Conservation (phyloP, 2,797 vertebrate genomes). For the Urosaurus nigricauda region DNA sequence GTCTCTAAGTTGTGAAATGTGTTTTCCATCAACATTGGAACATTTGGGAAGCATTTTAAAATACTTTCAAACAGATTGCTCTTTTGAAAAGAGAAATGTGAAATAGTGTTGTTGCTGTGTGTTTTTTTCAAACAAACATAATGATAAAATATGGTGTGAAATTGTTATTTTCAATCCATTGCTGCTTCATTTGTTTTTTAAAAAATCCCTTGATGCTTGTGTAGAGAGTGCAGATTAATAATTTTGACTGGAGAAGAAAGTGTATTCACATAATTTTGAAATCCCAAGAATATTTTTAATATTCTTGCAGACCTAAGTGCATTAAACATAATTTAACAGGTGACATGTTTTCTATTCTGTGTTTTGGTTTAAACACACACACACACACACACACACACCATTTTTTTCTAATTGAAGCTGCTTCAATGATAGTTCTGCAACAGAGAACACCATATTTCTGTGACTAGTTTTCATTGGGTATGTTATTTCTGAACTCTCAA, state of each 20-base stretch:
- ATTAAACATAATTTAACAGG: conserved; percentile 12
- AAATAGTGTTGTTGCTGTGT: background rate
- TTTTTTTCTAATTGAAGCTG: conserved; percentile 27
- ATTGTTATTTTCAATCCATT: background rate
- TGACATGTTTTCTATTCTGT: conserved; percentile 34
- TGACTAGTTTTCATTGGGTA: background rate
- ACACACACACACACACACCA: background rate
- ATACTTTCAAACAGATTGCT: conserved; percentile 42
- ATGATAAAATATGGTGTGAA: background rate
- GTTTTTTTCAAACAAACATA: background rate
- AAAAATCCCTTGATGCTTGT: background rate
- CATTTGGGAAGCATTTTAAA: conserved; percentile 57
- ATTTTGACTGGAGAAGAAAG: conserved; percentile 1
- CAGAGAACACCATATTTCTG: background rate
- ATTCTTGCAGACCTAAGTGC: background rate
- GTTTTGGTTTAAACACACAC: conserved; percentile 30
- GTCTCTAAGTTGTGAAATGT: conserved; percentile 48
- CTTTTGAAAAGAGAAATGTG: conserved; percentile 50
- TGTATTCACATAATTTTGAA: background rate
- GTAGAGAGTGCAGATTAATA: background rate
- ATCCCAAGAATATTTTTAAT: conserved; percentile 13
- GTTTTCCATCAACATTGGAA: conserved; percentile 58
- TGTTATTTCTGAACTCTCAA: background rate
- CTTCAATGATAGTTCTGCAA: conserved; percentile 21
- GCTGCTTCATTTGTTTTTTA: background rate